Base-by-base conservation (phyloP, 2,797 vertebrate genomes). In the Enteromius treurensis region DNA sequence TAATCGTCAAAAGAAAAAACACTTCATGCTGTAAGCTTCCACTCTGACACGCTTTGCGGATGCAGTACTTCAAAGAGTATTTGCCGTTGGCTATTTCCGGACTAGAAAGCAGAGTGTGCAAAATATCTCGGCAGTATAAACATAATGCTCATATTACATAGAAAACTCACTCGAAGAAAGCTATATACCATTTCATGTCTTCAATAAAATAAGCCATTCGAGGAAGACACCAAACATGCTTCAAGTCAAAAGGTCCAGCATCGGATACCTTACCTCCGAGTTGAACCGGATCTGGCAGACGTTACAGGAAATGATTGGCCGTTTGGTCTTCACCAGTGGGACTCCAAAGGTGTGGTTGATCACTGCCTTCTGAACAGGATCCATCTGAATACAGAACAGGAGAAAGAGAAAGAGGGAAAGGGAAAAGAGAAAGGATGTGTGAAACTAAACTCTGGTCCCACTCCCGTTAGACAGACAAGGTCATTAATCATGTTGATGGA, bases 221-320 rank as follows among this genome's bases (percentile, higher is more conserved):
- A 5, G 6, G 51, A 32, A 8, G 4, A 70, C 14, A 49, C 45
- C 40, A 65, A 86, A 74, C 45, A 40, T 32, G 29, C 23, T 29
- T 15, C 55, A 55, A 80, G 32, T 26, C 14, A 65, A 42, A 79
- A 2, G 62, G 49, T 73, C 8, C 19, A 17, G 37, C 40, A 40
- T 74, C 49, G 70, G 64, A 82, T 42, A 40, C 74, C 85, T 55
- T 91, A 97, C 97, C 96, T 97, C 96, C 19, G 97, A 98, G 93
- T 98, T 98, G 93, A 98, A 98, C 68, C 97, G 95, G 89, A 98
- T 97, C 92, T 98, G 97, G 92, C 97, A 98, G 91, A 98, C 95
- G 23, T 97, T 97, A 93, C 97, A 98, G 92, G 96, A 97, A 91
- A 97, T 98, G 89, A 97, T 91, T n/a, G 96, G 96, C 51, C 96